These are phyloP conservation scores for Ailurus styani DNA, from an alignment of 2,113 vertebrate species.

Conservation along the genomic window DNA sequence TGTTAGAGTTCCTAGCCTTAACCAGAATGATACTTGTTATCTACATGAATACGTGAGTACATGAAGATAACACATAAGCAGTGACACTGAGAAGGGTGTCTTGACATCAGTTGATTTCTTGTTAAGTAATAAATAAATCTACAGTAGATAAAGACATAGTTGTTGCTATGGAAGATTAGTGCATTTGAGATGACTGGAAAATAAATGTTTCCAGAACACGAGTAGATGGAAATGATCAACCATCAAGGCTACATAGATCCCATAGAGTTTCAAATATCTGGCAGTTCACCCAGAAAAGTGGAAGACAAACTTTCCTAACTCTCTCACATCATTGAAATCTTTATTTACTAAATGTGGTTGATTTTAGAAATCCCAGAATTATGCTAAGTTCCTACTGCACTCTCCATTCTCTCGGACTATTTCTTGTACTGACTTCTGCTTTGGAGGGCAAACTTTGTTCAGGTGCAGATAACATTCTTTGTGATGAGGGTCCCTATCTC, in stretches of 20 bases:
- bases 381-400: background rate
- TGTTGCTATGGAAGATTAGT: conserved; percentile 1
- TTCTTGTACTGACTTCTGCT: background rate
- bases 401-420: background rate
- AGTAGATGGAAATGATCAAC: background rate
- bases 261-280: background rate
- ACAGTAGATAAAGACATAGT: background rate
- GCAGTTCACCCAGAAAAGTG: background rate
- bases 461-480: background rate
- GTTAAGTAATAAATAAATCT: conserved; percentile 11
- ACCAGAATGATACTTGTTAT: background rate
- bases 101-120: background rate
- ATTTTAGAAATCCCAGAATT: background rate
- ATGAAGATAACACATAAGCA: background rate
- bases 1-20: background rate
- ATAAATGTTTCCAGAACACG: background rate
- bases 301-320: background rate
- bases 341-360: background rate
- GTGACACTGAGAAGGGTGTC: background rate
- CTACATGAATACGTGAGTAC: background rate
- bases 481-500: background rate
- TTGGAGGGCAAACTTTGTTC: background rate
- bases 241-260: background rate
- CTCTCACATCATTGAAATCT: background rate
- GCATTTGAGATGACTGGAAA: background rate